phyloP scores from a whole-genome alignment of 2,113 vertebrate genomes.

The Pituophis catenifer region DNA sequence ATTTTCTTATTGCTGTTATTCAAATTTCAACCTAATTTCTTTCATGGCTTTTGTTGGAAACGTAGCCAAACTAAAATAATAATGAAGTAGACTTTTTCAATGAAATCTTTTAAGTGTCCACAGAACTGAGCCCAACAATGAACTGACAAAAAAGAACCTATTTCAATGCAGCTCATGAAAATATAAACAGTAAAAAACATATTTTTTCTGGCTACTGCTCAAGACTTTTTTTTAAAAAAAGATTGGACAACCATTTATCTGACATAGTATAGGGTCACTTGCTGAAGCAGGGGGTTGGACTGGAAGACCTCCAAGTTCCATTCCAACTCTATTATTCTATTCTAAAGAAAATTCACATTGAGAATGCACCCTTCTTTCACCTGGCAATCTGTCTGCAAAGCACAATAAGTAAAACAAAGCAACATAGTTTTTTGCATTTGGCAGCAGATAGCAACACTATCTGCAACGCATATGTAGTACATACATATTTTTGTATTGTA shows the following conservation, averaged over 20 bases:
- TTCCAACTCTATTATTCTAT: neutral
- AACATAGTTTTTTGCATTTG: neutral
- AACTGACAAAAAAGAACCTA: neutral
- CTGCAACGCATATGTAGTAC: neutral
- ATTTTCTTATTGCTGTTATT: neutral
- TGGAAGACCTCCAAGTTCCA: neutral
- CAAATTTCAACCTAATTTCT: neutral
- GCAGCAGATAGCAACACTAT: neutral
- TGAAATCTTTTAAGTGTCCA: neutral
- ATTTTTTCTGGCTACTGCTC: neutral
- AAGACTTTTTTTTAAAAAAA: neutral
- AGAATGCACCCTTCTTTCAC: neutral
- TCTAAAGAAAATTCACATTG: neutral
- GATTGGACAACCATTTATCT: neutral
- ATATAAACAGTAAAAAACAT: neutral
- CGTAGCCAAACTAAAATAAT: neutral
- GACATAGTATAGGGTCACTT: neutral
- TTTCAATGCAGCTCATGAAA: neutral
- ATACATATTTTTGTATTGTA: neutral
- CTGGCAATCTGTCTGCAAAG: neutral
- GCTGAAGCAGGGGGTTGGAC: neutral
- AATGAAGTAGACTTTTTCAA: neutral
- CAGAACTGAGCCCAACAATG: neutral
- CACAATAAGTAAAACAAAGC: neutral
- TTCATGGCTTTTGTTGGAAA: neutral